Evolutionary conservation across 2,888 invertebrate species (phyloP).

Genomic region (Melanophora roralis): DNA sequence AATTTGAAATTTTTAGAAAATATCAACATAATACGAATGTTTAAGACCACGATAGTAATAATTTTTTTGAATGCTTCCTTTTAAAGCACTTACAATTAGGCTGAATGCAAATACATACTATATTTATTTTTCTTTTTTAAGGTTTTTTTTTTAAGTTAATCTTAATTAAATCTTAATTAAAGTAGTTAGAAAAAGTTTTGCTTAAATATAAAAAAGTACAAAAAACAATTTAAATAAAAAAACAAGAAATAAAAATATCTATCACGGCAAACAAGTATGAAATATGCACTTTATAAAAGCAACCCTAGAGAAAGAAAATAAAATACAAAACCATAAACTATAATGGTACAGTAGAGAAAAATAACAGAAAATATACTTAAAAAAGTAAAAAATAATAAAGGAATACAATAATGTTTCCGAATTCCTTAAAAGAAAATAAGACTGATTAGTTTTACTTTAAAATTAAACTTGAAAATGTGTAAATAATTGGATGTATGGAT

Average conservation of each 20-base stretch:
- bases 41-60: no score
- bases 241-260: constrained; percentile 20
- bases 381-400: background rate
- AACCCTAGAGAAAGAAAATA: constrained; percentile 14
- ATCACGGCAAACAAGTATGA: constrained; percentile 37
- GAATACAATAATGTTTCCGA: background rate
- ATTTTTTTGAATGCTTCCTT: no score
- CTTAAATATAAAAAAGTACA: background rate
- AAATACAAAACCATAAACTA: background rate
- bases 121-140: no score
- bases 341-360: background rate
- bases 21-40: no score
- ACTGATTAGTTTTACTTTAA: background rate
- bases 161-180: background rate
- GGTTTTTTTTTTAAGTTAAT: no score
- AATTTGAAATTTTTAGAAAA: no score
- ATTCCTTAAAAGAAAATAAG: constrained; percentile 4
- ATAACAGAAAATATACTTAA: background rate
- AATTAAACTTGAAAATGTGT: background rate
- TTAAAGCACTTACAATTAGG: no score
- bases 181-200: background rate
- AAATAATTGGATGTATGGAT: background rate
- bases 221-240: background rate
- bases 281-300: constrained; percentile 61
- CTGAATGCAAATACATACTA: no score